Conservation (phyloP, 1,140 invertebrate genomes). For the Lanistes nyassanus region DNA sequence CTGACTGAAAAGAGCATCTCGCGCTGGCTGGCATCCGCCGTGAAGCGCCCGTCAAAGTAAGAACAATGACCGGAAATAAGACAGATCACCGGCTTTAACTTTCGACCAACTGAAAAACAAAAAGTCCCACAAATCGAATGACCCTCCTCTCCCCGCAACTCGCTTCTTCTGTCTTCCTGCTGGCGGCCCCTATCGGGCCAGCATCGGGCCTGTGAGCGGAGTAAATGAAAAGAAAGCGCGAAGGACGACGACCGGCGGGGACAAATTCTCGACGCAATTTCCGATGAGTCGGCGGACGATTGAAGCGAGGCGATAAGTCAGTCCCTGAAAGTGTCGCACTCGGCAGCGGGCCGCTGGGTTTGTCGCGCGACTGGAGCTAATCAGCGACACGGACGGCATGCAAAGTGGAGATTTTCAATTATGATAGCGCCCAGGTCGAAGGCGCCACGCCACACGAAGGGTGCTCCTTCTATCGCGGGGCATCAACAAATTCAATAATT, state of each 20-base stretch:
- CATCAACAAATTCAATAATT: conserved; percentile 31
- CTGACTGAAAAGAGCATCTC: no score
- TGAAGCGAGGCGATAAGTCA: conserved; percentile 26
- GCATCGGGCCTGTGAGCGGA: not conserved
- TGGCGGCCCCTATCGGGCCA: not conserved
- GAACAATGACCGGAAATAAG: no score
- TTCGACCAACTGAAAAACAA: no score
- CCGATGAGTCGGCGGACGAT: conserved; percentile 17
- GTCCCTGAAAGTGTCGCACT: conserved; percentile 6
- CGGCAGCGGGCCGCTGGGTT: conserved; percentile 6
- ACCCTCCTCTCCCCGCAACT: no score
- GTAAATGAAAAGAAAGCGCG: not conserved
- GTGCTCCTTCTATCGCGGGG: conserved; percentile 6
- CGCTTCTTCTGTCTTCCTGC: no score
- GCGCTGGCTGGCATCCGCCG: no score
- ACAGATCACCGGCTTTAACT: no score
- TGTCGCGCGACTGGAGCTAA: conserved; percentile 15
- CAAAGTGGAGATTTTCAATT: conserved; percentile 29
- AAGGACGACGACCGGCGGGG: not conserved
- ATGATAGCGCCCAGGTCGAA: conserved; percentile 10
- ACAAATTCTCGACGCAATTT: conserved; percentile 29
- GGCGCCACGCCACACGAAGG: not conserved
- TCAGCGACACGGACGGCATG: conserved; percentile 27
- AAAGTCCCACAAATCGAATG: no score
- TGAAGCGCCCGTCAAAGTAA: no score